Base-by-base conservation (phyloP, 2,113 vertebrate species). In the Corapipo altera region DNA sequence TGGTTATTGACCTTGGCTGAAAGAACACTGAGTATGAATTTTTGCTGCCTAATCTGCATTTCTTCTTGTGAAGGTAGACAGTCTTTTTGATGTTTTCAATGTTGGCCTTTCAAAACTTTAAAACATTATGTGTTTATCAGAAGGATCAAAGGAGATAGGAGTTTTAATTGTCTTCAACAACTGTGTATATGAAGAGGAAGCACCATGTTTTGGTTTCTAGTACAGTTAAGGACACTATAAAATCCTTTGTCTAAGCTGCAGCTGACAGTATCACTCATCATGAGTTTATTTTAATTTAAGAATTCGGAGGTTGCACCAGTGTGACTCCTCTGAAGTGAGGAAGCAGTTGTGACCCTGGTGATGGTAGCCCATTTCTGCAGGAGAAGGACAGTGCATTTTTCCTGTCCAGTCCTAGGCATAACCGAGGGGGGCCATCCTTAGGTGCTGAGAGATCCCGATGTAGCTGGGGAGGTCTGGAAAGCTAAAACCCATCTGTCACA, bases 371-470 rank as follows among this genome's bases (percentile, higher is more conserved):
- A 0, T 79, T 64, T 82, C 51, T 73, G n/a, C 41, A 69, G 79
- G 48, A 88, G 61, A 61, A 76, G 69, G 49, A 35, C 5, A 2
- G 30, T 2, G 2, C 11, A 2, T 1, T 5, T 10, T 61, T 89
- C 80, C 59, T 5, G 0, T 62, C 46, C 37, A 12, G 30, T n/a
- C 43, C 59, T 2, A 6, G 57, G 3, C 2, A 0, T 23, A 27
- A 43, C 35, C 0, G 0, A n/a, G 70, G 64, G 27, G 22, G 55
- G 3, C 81, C 0, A 0, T 54, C 62, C 48, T 67, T 26, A n/a
- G 76, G 69, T 64, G 70, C 57, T 61, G 73, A 54, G 51, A 48
- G 65, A 59, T 69, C 39, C 71, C 37, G 3, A 8, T 52, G 73
- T 49, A 49, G 48, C 72, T 55, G 24, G 27, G 20, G 39, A 44